Evolutionary conservation across 2,888 invertebrate genomes (phyloP), one percentile per base, ranked within the genome.

Genomic region (Hylaea fasciaria): DNA sequence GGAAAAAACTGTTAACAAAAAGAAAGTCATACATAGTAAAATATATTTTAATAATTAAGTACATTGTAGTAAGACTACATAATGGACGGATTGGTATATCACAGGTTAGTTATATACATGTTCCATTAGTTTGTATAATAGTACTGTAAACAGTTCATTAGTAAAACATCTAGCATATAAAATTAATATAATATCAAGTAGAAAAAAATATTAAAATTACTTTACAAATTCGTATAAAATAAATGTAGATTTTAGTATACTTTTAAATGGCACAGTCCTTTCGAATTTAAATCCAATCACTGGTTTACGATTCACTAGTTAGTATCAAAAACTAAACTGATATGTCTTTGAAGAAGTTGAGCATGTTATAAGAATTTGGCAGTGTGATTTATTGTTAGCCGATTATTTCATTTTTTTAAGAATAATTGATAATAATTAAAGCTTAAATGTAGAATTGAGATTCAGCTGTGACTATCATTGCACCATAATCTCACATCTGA

Each of bases 61-160:
- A 71, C 51, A 64, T 63, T 72, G 69, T 74, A 76, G 71, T 74
- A 74, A 65, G 68, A 75, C 73, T 76, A 79, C 68, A 75, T 71
- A 76, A 81, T 82, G 91, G 91, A 91, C 89, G 91, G 91, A 86
- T 74, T 76, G 73, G 71, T 86, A 83, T 91, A 91, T 91, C 91
- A 91, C 91, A 91, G 91, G 89, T 91, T 91, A 91, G 86, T 87
- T 87, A 81, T 82, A 83, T 78, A 85, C 78, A 85, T 81, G 80
- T 69, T 73, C 66, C 73, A 80, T 74, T 78, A 75, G 71, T 73
- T 69, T 51, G 37, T 57, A 54, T 53, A 10, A 40, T 14, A 53
- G 39, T n/a, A n/a, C n/a, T n/a, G n/a, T 40, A 60, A 57, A 65
- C 46, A 65, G 16, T 60, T 57, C 50, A 59, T 62, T 65, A 57